phyloP scores from a whole-genome alignment of 2,888 invertebrate species.

The Meghimatium bilineatum region DNA sequence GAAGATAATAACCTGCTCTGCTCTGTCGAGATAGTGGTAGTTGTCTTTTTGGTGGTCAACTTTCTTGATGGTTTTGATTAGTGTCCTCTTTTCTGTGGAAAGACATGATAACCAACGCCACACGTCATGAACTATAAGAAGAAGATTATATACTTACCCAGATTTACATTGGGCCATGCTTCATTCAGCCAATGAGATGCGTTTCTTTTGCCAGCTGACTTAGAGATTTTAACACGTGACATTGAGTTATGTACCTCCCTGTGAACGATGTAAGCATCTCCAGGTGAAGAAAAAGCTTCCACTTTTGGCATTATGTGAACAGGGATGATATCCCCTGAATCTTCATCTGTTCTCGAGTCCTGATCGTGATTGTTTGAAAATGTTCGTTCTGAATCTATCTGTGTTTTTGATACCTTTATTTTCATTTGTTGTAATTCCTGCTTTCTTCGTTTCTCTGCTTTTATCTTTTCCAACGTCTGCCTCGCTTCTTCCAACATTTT shows the following conservation, averaged over 20 bases:
- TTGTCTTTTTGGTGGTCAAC: too few relatives aligned
- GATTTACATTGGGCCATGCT: constrained; percentile 40
- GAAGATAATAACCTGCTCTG: too few relatives aligned
- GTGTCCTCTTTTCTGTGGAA: too few relatives aligned
- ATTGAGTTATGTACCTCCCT: not conserved
- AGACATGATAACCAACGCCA: too few relatives aligned
- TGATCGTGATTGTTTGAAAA: constrained; percentile 34
- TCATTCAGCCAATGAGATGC: constrained; percentile 33
- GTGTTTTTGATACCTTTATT: not conserved
- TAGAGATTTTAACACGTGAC: not conserved
- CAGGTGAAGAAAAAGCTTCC: constrained; percentile 42
- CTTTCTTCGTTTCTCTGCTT: constrained; percentile 51
- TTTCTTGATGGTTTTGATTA: too few relatives aligned
- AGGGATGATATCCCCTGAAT: constrained; percentile 71
- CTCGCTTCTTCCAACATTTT: constrained; percentile 62
- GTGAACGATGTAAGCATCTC: constrained; percentile 52
- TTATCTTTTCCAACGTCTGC: constrained; percentile 57
- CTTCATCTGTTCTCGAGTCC: constrained; percentile 52
- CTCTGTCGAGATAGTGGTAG: too few relatives aligned
- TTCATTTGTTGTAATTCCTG: constrained; percentile 24
- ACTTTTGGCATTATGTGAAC: constrained; percentile 62
- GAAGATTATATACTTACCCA: constrained; percentile 41
- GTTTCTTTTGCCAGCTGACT: not conserved
- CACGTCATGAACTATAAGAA: too few relatives aligned
- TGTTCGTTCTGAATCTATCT: not conserved